Percentiles rank a stretch among this genome's conserved stretches.
Conservation (phyloP, 2,113 vertebrate genomes). For the Phoxinus phoxinus region DNA sequence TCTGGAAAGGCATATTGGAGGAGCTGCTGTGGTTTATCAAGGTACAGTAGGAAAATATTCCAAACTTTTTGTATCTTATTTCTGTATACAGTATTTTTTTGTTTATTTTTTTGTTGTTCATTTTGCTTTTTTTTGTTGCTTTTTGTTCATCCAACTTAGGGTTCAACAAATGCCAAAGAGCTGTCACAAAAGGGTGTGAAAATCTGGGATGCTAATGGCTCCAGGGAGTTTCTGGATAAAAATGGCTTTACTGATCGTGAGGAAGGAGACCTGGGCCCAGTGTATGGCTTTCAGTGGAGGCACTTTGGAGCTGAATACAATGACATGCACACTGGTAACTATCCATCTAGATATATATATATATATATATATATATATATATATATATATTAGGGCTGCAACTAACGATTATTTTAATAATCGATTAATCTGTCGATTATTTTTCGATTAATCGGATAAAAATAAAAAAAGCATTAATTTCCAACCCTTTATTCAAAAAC, state of each 20-base stretch:
- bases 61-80: neutral
- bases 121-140: neutral
- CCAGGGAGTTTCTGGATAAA: constrained; percentile 88
- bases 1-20: constrained; percentile 95
- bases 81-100: neutral
- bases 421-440: no score
- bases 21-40: constrained; percentile 98
- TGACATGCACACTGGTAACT: constrained; percentile 87
- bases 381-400: no score
- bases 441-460: no score
- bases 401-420: no score
- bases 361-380: neutral
- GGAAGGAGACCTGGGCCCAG: constrained; percentile 94
- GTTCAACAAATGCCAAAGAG: constrained; percentile 94
- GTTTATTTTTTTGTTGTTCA: neutral
- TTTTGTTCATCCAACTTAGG: constrained; percentile 71
- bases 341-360: neutral
- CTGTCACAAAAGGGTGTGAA: constrained; percentile 93
- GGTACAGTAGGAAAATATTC: constrained; percentile 68
- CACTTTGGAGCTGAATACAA: constrained; percentile 96
- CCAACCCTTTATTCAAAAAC: no score
- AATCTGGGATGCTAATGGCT: constrained; percentile 98
- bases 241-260: constrained; percentile 86
- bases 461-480: no score
- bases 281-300: constrained; percentile 98